Evolutionary conservation across 2,888 invertebrate species (phyloP).

Genomic region (Synergus gifuensis): DNA sequence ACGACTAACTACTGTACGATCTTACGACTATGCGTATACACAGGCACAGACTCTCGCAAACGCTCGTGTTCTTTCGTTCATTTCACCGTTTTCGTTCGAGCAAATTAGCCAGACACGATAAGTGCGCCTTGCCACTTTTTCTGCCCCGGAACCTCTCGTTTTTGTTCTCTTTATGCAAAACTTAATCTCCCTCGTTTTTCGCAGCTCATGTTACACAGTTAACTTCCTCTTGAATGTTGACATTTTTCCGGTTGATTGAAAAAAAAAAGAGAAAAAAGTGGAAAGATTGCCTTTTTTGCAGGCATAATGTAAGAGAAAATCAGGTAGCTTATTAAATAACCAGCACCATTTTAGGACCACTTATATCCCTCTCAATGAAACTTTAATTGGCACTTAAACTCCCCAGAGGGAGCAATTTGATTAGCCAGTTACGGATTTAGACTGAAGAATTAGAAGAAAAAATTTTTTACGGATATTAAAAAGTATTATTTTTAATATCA

Average conservation of each 20-base stretch:
- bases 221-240: constrained; percentile 26
- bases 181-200: constrained; percentile 24
- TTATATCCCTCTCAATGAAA: constrained; percentile 23
- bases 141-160: not conserved
- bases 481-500: no score
- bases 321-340: constrained; percentile 24
- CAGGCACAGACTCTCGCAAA: constrained; percentile 41
- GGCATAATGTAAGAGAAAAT: not conserved
- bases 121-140: constrained; percentile 21
- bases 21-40: constrained; percentile 1
- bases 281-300: not conserved
- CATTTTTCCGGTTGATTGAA: not conserved
- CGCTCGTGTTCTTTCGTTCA: constrained; percentile 62
- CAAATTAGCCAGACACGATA: constrained; percentile 37
- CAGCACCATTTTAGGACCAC: not conserved
- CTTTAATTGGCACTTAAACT: constrained; percentile 37
- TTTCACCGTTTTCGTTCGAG: constrained; percentile 50
- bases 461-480: not conserved
- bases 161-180: constrained; percentile 23
- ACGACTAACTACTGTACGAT: constrained; percentile 20
- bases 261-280: not conserved
- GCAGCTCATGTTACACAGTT: constrained; percentile 32
- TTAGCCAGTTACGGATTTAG: not conserved
- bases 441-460: not conserved
- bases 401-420: not conserved